phyloP scores from a whole-genome alignment of 2,797 vertebrate genomes.

The Gephyroberyx darwinii region DNA sequence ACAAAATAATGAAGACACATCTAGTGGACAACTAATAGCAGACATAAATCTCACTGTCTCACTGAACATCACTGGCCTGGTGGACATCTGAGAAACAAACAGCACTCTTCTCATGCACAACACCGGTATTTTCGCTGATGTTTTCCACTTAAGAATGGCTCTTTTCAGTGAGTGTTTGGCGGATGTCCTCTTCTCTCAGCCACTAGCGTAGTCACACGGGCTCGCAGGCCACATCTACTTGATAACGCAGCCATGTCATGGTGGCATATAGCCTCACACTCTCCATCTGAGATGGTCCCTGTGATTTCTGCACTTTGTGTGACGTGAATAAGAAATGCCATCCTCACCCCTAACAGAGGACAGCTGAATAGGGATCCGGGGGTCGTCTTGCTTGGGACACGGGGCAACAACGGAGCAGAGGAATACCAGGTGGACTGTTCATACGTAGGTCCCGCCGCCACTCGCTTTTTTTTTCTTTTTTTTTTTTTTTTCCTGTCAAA shows the following conservation, averaged over 20 bases:
- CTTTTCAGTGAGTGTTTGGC: constrained; percentile 51
- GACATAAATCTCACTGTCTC: background rate
- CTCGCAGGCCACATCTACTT: constrained; percentile 49
- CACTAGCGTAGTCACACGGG: constrained; percentile 40
- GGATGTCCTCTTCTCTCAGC: constrained; percentile 52
- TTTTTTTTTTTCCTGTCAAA: constrained; percentile 75
- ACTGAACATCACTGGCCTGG: background rate
- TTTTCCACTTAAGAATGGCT: constrained; percentile 30
- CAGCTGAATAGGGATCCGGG: constrained; percentile 61
- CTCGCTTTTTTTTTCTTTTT: constrained; percentile 12
- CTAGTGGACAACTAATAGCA: constrained; percentile 20
- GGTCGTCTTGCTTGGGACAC: constrained; percentile 59
- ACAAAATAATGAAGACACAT: constrained; percentile 24
- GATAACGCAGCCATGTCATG: constrained; percentile 46
- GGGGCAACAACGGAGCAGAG: constrained; percentile 70
- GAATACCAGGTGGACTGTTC: constrained; percentile 64
- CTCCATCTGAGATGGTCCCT: constrained; percentile 64
- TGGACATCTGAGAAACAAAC: constrained; percentile 40
- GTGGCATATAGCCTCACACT: constrained; percentile 54
- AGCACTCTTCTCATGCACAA: background rate
- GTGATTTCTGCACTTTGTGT: constrained; percentile 68
- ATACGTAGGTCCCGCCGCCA: constrained; percentile 63
- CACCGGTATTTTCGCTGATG: constrained; percentile 20
- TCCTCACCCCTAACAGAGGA: constrained; percentile 48
- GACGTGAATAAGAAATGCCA: constrained; percentile 71